A percentile compares a stretch with the other conserved stretches of the same genome.
Evolutionary conservation across 2,888 invertebrate species (phyloP).

Genomic region (Agelastica alni): DNA sequence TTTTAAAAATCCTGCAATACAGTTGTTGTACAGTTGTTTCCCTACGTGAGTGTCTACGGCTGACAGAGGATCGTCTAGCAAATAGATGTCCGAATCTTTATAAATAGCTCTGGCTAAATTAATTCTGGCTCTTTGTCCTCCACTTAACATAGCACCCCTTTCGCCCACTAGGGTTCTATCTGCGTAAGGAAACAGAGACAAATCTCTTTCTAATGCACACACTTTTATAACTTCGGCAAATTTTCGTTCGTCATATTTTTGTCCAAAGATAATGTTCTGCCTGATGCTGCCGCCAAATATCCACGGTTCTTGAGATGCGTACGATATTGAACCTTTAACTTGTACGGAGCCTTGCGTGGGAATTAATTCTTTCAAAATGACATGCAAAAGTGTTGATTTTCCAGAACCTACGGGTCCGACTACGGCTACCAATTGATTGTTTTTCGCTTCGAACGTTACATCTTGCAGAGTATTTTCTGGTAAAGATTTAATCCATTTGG

Average conservation of each 20-base stretch:
- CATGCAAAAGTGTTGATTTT: constrained; percentile 61
- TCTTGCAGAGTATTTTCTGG: constrained; percentile 29
- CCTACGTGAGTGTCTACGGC: constrained; percentile 90
- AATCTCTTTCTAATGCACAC: constrained; percentile 73
- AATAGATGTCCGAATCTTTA: constrained; percentile 79
- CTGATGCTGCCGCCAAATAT: constrained; percentile 77
- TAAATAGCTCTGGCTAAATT: constrained; percentile 85
- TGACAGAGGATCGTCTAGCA: constrained; percentile 86
- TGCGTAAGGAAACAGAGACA: constrained; percentile 72
- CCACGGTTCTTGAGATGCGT: constrained; percentile 84
- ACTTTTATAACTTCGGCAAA: constrained; percentile 70
- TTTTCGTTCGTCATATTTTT: constrained; percentile 66
- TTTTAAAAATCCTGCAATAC: constrained; percentile 65
- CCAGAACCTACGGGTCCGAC: constrained; percentile 70
- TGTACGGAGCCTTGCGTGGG: constrained; percentile 60
- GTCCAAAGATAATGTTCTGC: constrained; percentile 92
- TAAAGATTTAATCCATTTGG: constrained; percentile 31
- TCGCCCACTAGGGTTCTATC: constrained; percentile 81
- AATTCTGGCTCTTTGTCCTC: constrained; percentile 84
- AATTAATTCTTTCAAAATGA: constrained; percentile 71
- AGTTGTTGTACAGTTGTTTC: constrained; percentile 81
- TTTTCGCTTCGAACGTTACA: constrained; percentile 25
- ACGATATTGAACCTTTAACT: constrained; percentile 22
- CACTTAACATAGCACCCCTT: constrained; percentile 59
- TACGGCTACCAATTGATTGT: constrained; percentile 50